These are phyloP conservation scores for Tridacna gigas DNA, from an alignment of 2,888 invertebrate genomes.

Conservation along the genomic window DNA sequence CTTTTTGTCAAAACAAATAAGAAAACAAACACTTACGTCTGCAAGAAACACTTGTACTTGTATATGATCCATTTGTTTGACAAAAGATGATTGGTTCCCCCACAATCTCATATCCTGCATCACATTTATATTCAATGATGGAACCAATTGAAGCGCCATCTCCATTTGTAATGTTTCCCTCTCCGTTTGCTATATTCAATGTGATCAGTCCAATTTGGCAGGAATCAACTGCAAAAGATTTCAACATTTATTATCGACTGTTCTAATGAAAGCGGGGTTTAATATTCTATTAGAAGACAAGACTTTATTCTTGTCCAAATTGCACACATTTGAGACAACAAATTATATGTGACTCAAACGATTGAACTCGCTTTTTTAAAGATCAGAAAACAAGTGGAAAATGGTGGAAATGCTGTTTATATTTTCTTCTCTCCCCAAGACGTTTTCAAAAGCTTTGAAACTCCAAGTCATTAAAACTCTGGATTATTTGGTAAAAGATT, in stretches of 20 bases:
- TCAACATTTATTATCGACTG: no score
- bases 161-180: conserved; percentile 36
- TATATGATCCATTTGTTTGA: conserved; percentile 67
- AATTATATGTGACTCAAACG: not conserved
- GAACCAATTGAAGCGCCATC: conserved; percentile 64
- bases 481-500: no score
- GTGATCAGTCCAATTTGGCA: conserved; percentile 24
- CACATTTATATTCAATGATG: conserved; percentile 69
- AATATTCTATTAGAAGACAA: not conserved
- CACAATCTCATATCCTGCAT: conserved; percentile 71
- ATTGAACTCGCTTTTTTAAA: no score
- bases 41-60: conserved; percentile 61
- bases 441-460: no score
- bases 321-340: not conserved
- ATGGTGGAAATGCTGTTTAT: no score
- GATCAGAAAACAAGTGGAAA: no score
- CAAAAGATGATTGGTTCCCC: conserved; percentile 73
- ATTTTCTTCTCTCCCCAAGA: no score
- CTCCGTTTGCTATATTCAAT: conserved; percentile 38
- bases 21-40: conserved; percentile 43
- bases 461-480: no score
- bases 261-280: not conserved
- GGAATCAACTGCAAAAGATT: conserved; percentile 47
- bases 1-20: no score
- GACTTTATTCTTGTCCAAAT: not conserved